Conservation (phyloP, 2,113 vertebrate species). For the Trematocara unimaculatum region DNA sequence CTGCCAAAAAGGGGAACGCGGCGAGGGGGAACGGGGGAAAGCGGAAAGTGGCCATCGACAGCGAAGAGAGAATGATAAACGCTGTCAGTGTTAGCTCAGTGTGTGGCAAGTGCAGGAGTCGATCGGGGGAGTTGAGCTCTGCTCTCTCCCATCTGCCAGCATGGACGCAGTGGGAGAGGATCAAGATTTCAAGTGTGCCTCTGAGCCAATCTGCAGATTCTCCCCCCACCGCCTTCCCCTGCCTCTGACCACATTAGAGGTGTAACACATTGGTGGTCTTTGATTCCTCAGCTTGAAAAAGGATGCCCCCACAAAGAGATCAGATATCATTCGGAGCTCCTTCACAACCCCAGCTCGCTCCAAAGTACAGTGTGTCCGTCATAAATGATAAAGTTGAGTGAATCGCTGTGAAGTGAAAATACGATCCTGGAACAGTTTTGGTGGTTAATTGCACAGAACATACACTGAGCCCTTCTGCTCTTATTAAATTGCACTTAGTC, state of each 20-base stretch:
- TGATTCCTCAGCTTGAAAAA: conserved; percentile 51
- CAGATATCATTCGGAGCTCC: conserved; percentile 31
- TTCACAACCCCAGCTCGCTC: conserved; percentile 16
- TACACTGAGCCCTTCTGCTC: not conserved
- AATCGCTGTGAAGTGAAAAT: conserved; percentile 17
- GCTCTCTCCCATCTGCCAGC: conserved; percentile 29
- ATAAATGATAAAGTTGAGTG: conserved; percentile 30
- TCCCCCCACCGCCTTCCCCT: not conserved
- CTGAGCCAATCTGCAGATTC: conserved; percentile 34
- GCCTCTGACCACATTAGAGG: conserved; percentile 52
- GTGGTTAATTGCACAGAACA: conserved; percentile 21
- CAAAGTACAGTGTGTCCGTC: conserved; percentile 34
- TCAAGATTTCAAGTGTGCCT: conserved; percentile 29
- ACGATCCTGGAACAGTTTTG: conserved; percentile 32
- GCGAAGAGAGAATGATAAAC: conserved; percentile 35
- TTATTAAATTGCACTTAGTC: conserved; percentile 1
- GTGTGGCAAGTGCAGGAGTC: conserved; percentile 60
- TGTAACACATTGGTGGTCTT: conserved; percentile 60
- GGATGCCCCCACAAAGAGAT: conserved; percentile 48
- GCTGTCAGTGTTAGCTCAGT: conserved; percentile 38
- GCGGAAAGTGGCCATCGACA: conserved; percentile 25
- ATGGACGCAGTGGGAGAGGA: conserved; percentile 26
- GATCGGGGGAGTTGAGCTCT: conserved; percentile 13
- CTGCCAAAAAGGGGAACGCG: conserved; percentile 34
- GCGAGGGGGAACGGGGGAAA: not conserved